Percentiles rank a stretch among this genome's conserved stretches.
Evolutionary conservation across 1,140 invertebrate genomes (phyloP).

Genomic region (Periplaneta americana): DNA sequence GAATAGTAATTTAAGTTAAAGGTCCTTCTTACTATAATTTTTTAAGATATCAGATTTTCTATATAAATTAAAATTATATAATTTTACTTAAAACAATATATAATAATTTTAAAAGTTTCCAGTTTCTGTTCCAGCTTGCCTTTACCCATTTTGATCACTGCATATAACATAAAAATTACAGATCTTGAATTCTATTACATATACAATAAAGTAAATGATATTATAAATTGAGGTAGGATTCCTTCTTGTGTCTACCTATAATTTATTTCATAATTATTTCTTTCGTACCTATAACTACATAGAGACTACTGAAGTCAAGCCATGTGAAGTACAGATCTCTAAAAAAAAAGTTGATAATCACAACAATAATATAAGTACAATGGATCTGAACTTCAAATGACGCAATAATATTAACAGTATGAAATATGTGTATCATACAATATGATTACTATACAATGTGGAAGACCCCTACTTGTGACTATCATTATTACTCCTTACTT

Average conservation of each 20-base stretch:
- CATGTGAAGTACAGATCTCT: neutral
- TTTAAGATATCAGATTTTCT: no score
- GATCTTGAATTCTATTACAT: neutral
- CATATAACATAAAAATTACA: neutral
- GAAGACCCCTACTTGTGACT: constrained; percentile 9
- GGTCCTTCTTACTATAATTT: no score
- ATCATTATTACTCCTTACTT: neutral
- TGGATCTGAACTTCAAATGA: neutral
- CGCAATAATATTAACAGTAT: neutral
- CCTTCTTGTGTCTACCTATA: neutral
- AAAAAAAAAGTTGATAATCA: neutral
- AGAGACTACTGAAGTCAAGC: neutral
- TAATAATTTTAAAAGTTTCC: neutral
- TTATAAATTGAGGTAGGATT: neutral
- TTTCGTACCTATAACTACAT: neutral
- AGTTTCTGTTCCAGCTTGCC: neutral
- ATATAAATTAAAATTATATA: no score
- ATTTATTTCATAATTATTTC: neutral
- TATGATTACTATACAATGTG: constrained; percentile 3
- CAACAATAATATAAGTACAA: neutral
- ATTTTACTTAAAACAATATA: no score
- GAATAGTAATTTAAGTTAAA: no score
- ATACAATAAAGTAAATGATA: neutral
- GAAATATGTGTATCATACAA: neutral
- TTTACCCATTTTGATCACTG: neutral